Conservation (phyloP, 2,888 invertebrate species). For the Nebria brevicollis region DNA sequence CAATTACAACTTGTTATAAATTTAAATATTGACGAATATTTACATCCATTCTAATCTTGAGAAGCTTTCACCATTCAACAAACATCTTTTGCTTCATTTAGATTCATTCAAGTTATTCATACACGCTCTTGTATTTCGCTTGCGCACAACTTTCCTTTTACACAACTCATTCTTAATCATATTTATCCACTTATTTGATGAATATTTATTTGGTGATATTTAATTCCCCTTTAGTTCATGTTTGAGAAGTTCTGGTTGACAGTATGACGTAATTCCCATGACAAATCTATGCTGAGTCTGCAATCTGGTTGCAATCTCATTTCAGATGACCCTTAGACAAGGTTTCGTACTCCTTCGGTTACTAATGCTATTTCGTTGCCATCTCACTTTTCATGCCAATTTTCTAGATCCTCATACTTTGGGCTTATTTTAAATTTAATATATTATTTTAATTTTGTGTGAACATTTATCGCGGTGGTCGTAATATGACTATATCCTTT, state of each 20-base stretch:
- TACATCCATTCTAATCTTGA: no score
- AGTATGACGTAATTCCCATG: not conserved
- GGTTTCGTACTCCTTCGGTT: not conserved
- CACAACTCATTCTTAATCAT: no score
- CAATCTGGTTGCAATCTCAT: not conserved
- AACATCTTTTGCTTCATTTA: no score
- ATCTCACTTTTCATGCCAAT: not conserved
- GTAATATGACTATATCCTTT: no score
- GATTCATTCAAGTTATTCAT: no score
- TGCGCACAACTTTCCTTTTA: not conserved
- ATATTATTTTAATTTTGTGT: no score
- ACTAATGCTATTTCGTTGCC: not conserved
- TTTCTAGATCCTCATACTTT: not conserved
- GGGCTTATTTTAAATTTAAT: not conserved
- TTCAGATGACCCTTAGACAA: conserved; percentile 7
- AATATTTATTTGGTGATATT: not conserved
- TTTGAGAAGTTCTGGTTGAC: not conserved
- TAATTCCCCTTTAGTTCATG: no score
- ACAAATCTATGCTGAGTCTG: conserved; percentile 8
- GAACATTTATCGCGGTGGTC: no score
- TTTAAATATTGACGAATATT: no score
- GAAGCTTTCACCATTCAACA: no score
- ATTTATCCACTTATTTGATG: not conserved
- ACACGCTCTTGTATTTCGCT: no score
- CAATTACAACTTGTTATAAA: no score